A percentile compares a stretch with the other conserved stretches of the same genome.
Conservation (phyloP, 2,797 vertebrate species). For the Gallinago solitaria region DNA sequence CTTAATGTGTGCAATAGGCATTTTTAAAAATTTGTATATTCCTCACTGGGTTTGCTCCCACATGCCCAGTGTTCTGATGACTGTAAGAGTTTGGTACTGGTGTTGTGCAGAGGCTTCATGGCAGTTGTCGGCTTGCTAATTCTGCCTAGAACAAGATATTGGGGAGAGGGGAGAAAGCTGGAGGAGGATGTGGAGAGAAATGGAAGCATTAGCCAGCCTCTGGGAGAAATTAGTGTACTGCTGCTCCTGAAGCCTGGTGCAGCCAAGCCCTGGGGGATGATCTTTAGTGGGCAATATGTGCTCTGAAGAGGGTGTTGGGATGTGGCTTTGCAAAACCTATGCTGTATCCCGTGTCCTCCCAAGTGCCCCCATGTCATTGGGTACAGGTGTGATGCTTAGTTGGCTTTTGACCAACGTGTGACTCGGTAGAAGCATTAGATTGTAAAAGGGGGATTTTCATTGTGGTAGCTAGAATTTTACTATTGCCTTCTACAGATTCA, state of each 20-base stretch:
- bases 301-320: not conserved
- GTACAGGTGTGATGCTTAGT: not conserved
- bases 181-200: not conserved
- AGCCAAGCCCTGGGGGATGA: not conserved
- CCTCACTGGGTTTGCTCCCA: not conserved
- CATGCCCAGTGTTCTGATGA: not conserved
- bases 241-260: not conserved
- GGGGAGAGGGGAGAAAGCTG: not conserved
- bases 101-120: not conserved
- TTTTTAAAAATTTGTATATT: not conserved
- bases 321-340: not conserved
- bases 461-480: not conserved
- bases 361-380: not conserved
- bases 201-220: not conserved
- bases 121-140: not conserved
- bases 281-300: not conserved
- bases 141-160: not conserved
- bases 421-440: not conserved
- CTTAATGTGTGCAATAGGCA: not conserved
- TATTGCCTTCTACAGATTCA: not conserved
- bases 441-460: not conserved
- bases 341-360: not conserved
- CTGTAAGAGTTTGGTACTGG: not conserved
- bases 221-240: not conserved
- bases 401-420: not conserved